Evolutionary conservation across 1,140 invertebrate genomes (phyloP), one percentile per base, ranked within the genome.

Genomic region (Probaryconus sp.): DNA sequence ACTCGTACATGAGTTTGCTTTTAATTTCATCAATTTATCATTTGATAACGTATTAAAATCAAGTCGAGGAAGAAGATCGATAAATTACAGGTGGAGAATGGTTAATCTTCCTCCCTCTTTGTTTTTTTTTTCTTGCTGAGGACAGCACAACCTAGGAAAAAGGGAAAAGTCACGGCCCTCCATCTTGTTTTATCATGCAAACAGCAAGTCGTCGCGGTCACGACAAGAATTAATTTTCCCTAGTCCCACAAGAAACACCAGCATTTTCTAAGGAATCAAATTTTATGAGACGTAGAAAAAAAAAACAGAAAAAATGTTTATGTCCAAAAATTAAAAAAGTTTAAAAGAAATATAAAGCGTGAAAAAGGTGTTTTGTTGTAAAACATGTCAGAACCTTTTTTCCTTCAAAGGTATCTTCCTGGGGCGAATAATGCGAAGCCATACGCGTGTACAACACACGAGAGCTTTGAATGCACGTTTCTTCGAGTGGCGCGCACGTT

Each of bases 11-110:
- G n/a, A 5, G 30, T 31, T 31, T 31, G 30, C 30, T 31, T 7
- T 31, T 58, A 68, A 68, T 58, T 68, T 68, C 48, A 68, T 43
- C 42, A 20, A 42, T 42, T 43, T 26, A 43, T 26, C 20, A 26
- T 43, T 24, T 5, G 11, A 43, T 43, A 43, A 43, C 18, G 40
- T 13, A 11, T 26, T 3, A 17, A 17, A 16, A 28, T 31, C 13
- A 31, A 17, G 21, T n/a, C 11, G 6, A 31, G 31, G 4, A 5
- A 3, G 5, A 7, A 9, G 14, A 58, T 58, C 28, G 38, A 31
- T 58, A 42, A 43, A 58, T 33, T 43, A 24, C 38, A 20, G 26
- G 17, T 43, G 26, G 16, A 20, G 5, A 33, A 58, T 58, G 38
- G 53, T 58, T 45, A 45, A 58, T 58, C 53, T 58, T 56, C 11